These are phyloP conservation scores for Subanguina moxae DNA, from an alignment of 1,140 invertebrate genomes.

Conservation along the genomic window DNA sequence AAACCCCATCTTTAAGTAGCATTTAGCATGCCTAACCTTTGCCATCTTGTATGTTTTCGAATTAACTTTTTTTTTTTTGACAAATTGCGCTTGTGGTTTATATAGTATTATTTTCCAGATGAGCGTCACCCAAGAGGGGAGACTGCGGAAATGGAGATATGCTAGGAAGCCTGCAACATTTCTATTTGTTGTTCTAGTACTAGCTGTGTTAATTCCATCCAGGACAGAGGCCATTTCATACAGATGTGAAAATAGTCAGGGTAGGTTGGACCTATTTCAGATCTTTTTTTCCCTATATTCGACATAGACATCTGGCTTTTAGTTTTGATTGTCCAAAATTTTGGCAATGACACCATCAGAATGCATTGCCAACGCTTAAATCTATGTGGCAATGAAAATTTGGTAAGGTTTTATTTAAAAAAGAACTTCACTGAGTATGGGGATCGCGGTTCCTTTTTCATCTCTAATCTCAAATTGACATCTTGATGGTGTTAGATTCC, in stretches of 20 bases:
- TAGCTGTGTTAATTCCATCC: not conserved
- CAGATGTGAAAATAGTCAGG: constrained; percentile 50
- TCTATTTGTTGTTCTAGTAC: not conserved
- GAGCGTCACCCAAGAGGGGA: too few relatives aligned
- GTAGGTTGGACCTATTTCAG: too few relatives aligned
- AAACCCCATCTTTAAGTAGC: too few relatives aligned
- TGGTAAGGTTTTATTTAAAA: constrained; percentile 42
- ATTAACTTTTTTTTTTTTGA: too few relatives aligned
- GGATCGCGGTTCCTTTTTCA: not conserved
- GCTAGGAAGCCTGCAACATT: too few relatives aligned
- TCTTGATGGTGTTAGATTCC: not conserved
- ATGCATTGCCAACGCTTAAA: constrained; percentile 58
- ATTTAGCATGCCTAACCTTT: too few relatives aligned
- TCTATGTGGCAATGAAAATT: constrained; percentile 51
- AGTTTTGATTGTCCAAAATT: constrained; percentile 55
- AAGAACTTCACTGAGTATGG: not conserved
- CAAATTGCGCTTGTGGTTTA: too few relatives aligned
- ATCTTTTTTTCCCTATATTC: too few relatives aligned
- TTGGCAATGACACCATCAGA: constrained; percentile 59
- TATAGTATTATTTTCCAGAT: too few relatives aligned
- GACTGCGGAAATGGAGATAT: too few relatives aligned
- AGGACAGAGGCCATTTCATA: constrained; percentile 34
- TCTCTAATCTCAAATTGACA: not conserved
- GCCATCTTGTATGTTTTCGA: too few relatives aligned
- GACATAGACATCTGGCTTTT: too few relatives aligned